Conservation (phyloP, 1,140 invertebrate species). For the Thaumatotibia leucotreta region DNA sequence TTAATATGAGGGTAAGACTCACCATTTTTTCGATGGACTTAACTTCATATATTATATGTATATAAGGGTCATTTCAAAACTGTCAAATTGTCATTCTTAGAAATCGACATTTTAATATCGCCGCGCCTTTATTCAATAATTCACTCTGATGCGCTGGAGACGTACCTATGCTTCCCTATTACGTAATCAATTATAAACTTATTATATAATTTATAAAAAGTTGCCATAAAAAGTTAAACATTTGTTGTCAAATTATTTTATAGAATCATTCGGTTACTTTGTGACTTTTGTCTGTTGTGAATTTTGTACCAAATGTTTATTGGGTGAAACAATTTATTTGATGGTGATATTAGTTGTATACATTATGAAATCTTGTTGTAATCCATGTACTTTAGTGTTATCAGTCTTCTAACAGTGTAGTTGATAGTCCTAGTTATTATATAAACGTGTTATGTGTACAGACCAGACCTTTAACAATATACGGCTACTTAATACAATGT, state of each 20-base stretch:
- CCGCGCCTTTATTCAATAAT: neutral
- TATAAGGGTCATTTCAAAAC: no score
- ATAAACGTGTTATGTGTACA: conserved; percentile 63
- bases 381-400: conserved; percentile 43
- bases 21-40: no score
- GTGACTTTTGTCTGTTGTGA: conserved; percentile 52
- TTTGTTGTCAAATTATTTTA: conserved; percentile 52
- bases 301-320: conserved; percentile 53
- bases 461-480: conserved; percentile 62
- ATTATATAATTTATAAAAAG: conserved; percentile 31
- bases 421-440: conserved; percentile 50
- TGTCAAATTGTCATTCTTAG: no score
- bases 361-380: conserved; percentile 46
- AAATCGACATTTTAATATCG: neutral
- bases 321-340: conserved; percentile 44
- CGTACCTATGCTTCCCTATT: neutral
- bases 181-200: conserved; percentile 24
- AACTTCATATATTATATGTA: no score
- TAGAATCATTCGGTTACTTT: conserved; percentile 43
- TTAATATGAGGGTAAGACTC: no score
- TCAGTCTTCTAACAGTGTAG: conserved; percentile 36
- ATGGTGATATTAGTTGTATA: conserved; percentile 62
- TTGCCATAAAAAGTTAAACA: conserved; percentile 42
- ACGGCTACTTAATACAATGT: conserved; percentile 59
- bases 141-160: neutral